These are phyloP conservation scores for Ameiurus melas DNA, from an alignment of 2,113 vertebrate genomes.

Conservation along the genomic window DNA sequence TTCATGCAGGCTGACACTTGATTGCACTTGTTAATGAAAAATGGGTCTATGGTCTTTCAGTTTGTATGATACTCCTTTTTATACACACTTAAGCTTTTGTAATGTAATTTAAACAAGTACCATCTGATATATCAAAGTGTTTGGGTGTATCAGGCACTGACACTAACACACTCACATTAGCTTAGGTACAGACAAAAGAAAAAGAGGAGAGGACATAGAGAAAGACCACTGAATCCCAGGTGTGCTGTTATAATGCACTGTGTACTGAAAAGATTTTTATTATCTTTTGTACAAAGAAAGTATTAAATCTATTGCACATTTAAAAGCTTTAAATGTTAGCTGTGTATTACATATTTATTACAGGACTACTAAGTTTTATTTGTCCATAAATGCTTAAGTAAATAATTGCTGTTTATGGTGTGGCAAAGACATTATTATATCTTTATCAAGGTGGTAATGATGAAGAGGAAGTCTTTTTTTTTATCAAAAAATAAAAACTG, in stretches of 20 bases:
- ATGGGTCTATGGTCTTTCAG: neutral
- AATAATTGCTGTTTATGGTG: constrained; percentile 6
- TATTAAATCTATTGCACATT: constrained; percentile 37
- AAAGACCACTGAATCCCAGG: constrained; percentile 10
- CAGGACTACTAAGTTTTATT: constrained; percentile 5
- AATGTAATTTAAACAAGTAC: constrained; percentile 1
- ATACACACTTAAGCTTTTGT: neutral
- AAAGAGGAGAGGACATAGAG: neutral
- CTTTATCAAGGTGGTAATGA: neutral
- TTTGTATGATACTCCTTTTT: constrained; percentile 27
- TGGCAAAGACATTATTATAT: neutral
- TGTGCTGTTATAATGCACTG: constrained; percentile 24
- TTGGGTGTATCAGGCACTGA: constrained; percentile 10
- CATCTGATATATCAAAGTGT: neutral
- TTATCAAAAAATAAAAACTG: constrained; percentile 6
- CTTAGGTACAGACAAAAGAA: neutral
- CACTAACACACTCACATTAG: neutral
- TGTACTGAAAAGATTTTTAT: constrained; percentile 29
- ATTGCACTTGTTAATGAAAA: constrained; percentile 34
- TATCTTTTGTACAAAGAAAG: constrained; percentile 51
- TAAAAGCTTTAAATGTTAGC: neutral
- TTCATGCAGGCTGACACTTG: constrained; percentile 15
- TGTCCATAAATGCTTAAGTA: constrained; percentile 16
- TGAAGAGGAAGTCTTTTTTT: neutral
- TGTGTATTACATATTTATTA: constrained; percentile 32